Percentiles rank a stretch among this genome's conserved stretches.
phyloP scores from a whole-genome alignment of 2,797 vertebrate species.

The Heliangelus exortis region DNA sequence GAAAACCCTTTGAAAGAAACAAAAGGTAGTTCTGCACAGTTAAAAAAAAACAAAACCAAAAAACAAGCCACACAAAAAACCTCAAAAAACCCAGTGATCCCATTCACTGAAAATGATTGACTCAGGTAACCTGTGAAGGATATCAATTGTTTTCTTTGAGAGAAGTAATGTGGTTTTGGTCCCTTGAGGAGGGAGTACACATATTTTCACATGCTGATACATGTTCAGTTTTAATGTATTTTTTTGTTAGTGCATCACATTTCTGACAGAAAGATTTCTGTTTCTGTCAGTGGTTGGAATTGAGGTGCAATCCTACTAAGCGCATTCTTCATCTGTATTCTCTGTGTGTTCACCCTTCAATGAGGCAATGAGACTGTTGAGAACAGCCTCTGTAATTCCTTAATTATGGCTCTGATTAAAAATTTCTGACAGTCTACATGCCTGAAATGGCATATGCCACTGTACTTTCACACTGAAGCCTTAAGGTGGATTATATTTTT shows the following conservation, averaged over 20 bases:
- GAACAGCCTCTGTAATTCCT: constrained; percentile 23
- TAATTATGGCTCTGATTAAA: constrained; percentile 63
- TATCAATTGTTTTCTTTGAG: neutral
- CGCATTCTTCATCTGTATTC: constrained; percentile 46
- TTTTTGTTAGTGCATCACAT: neutral
- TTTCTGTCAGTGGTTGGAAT: neutral
- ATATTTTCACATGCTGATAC: neutral
- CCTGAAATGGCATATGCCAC: neutral
- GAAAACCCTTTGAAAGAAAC: neutral
- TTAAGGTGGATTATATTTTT: constrained; percentile 16
- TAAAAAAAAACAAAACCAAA: neutral
- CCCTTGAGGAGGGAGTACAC: neutral
- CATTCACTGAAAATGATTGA: neutral
- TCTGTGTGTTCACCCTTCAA: neutral
- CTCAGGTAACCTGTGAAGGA: neutral
- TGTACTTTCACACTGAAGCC: neutral
- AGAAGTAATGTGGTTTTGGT: neutral
- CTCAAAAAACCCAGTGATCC: neutral
- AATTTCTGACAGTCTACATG: constrained; percentile 45
- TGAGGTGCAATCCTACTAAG: neutral
- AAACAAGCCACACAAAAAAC: neutral
- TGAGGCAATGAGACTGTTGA: constrained; percentile 7
- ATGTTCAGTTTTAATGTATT: neutral
- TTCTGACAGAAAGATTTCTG: neutral
- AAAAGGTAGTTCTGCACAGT: neutral